Evolutionary conservation across 2,888 invertebrate species (phyloP).

Genomic region (Heliconius ismenius): DNA sequence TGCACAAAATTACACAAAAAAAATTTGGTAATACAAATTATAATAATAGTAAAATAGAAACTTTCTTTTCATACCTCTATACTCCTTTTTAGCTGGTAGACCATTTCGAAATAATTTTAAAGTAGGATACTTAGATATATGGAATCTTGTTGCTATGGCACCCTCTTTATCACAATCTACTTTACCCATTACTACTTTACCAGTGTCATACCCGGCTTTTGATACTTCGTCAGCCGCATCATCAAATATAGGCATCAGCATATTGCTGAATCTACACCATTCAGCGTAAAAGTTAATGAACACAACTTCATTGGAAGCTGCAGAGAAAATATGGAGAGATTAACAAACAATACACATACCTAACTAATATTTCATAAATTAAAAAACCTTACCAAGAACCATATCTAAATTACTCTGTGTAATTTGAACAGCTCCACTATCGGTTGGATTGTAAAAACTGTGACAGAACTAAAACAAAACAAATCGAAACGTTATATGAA

Average conservation of each 20-base stretch:
- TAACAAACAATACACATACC: slow-evolving; percentile 4
- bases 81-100: slow-evolving; percentile 93
- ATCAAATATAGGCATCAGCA: slow-evolving; percentile 97
- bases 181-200: slow-evolving; percentile 95
- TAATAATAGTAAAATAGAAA: slow-evolving; percentile 5
- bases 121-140: slow-evolving; percentile 99
- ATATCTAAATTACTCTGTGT: slow-evolving; percentile 91
- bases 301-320: slow-evolving; percentile 97
- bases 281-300: slow-evolving; percentile 99
- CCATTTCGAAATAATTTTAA: slow-evolving; percentile 96
- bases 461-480: slow-evolving; percentile 77
- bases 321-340: slow-evolving; percentile 59
- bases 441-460: slow-evolving; percentile 87
- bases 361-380: slow-evolving; percentile 24
- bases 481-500: slow-evolving; percentile 53
- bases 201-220: slow-evolving; percentile 88
- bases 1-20: background rate
- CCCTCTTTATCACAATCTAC: slow-evolving; percentile 98
- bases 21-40: background rate
- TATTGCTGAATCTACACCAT: slow-evolving; percentile 99
- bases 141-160: slow-evolving; percentile 93
- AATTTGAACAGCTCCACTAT: slow-evolving; percentile 91
- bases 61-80: slow-evolving; percentile 84
- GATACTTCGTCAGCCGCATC: slow-evolving; percentile 94
- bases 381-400: slow-evolving; percentile 86